Base-by-base conservation (phyloP, 2,888 invertebrate genomes). In the Hemithea aestivaria region DNA sequence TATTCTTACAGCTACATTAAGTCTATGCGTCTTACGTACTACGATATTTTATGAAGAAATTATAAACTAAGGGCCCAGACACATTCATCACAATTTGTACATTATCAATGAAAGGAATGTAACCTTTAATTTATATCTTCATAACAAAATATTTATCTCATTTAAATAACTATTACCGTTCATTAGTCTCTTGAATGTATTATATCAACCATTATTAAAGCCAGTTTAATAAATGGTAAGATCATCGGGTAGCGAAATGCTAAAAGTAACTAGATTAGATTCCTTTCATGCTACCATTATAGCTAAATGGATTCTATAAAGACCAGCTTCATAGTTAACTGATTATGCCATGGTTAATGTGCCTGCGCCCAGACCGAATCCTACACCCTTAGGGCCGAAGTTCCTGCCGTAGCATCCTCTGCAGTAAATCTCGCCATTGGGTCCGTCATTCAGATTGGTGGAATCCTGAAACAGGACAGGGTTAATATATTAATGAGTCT, bases 401-500 rank as follows among this genome's bases (percentile, higher is more conserved):
- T 94, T 93, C 66, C 94, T 91, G 57, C 93, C 94, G 79, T 96
- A 96, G 83, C 96, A 96, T 55, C 94, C 91, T 73, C 94, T 91
- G 88, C 97, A 98, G 89, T 96, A 98, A 71, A 98, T 95, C 73
- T 97, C 96, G 36, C 94, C 94, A 74, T 97, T 94, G 45, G 97
- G 97, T 53, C 94, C 97, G 67, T 96, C 97, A 72, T 95, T 95
- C 60, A 95, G 88, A 72, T 94, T 96, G 66, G 96, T 96, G 57
- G 96, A 96, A 84, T 96, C 96, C 82, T 91, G 71, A 28, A 77
- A 73, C 41, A 66, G 64, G 28, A 45, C 10, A 16, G 20, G 2
- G 9, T 7, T 16, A 16, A 16, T 16, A 5, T 16, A 16, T 4
- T 16, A 16, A 16, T 16, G 16, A 16, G 5, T 16, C 2, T 16